Conservation (phyloP, 2,113 vertebrate species). For the Cisticola juncidis region DNA sequence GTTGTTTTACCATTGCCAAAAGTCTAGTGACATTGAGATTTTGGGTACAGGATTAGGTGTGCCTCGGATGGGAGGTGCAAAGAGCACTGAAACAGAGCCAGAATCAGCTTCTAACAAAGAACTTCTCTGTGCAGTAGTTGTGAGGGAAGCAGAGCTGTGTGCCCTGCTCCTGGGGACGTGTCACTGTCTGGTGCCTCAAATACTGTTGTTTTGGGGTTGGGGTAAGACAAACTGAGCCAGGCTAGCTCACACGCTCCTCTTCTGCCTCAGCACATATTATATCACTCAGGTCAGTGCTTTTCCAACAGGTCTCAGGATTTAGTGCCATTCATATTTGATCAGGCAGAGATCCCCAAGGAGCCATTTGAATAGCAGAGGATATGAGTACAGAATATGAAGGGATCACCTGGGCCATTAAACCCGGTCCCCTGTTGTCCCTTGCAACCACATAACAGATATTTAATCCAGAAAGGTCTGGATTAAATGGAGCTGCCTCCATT, state of each 20-base stretch:
- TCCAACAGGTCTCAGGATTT: conserved; percentile 28
- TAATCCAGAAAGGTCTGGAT: conserved; percentile 41
- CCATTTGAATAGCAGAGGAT: conserved; percentile 28
- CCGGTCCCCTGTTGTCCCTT: conserved; percentile 1
- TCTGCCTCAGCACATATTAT: not conserved
- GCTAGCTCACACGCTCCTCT: not conserved
- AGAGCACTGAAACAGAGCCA: not conserved
- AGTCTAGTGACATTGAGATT: not conserved
- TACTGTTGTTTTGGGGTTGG: not conserved
- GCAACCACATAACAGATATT: conserved; percentile 45
- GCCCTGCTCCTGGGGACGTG: not conserved
- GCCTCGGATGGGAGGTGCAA: not conserved
- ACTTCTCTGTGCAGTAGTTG: not conserved
- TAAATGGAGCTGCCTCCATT: not conserved
- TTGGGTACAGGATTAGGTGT: not conserved
- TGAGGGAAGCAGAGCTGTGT: not conserved
- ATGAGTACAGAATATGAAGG: conserved; percentile 40
- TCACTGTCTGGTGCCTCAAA: not conserved
- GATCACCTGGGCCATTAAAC: conserved; percentile 49
- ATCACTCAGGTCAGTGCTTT: not conserved
- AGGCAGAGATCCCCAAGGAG: conserved; percentile 24
- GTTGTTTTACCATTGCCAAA: not conserved
- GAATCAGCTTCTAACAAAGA: not conserved
- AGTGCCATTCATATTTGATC: conserved; percentile 25
- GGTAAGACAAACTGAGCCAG: not conserved